Evolutionary conservation across 2,113 vertebrate species (phyloP).

Genomic region (Thryonomys swinderianus): DNA sequence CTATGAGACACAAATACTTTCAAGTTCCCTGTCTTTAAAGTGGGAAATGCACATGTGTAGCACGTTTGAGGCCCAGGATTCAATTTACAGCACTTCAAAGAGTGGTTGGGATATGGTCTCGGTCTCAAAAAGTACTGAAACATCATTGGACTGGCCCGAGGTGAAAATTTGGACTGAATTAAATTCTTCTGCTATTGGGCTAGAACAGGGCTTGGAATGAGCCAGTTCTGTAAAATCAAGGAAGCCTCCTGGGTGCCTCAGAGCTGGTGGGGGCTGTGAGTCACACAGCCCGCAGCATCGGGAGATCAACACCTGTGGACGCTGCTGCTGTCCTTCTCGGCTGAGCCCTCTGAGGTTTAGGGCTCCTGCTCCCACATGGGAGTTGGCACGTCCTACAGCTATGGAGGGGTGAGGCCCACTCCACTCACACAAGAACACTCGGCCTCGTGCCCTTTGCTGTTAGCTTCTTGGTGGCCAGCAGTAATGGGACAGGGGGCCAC

Average conservation of each 20-base stretch:
- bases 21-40: not conserved
- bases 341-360: fast-evolving
- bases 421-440: too few relatives aligned
- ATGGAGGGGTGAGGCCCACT: fast-evolving
- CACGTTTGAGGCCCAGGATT: not conserved
- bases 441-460: not conserved
- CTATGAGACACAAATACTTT: not conserved
- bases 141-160: not conserved
- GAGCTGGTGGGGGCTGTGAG: not conserved
- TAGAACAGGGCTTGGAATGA: not conserved
- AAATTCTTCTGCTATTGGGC: constrained; percentile 18
- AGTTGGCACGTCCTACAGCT: fast-evolving
- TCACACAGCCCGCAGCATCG: not conserved
- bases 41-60: not conserved
- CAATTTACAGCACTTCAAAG: not conserved
- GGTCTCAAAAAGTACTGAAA: not conserved
- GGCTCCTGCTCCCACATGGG: fast-evolving
- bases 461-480: too few relatives aligned
- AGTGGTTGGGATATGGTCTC: not conserved
- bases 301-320: not conserved
- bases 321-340: not conserved
- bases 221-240: not conserved
- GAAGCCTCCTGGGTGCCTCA: too few relatives aligned
- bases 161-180: not conserved
- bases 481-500: too few relatives aligned